Conservation (phyloP, 2,888 invertebrate species). For the Cyclophora albipunctata region DNA sequence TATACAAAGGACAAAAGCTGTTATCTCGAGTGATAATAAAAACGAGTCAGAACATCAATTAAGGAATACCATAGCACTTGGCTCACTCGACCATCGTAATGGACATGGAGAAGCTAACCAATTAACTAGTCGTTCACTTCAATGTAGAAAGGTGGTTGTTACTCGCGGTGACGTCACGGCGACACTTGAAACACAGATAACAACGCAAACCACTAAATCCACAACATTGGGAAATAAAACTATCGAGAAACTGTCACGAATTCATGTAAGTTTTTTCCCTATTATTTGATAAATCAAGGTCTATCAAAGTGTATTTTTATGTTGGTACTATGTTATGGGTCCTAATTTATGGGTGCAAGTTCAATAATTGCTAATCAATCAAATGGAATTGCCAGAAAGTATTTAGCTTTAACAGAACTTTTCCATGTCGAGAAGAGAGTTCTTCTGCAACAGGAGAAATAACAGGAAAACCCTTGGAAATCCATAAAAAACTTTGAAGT, state of each 20-base stretch:
- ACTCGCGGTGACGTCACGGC: constrained; percentile 27
- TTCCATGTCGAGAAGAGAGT: too few relatives aligned
- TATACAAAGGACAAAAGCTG: constrained; percentile 11
- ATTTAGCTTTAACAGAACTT: too few relatives aligned
- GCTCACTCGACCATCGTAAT: constrained; percentile 47
- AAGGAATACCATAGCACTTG: constrained; percentile 56
- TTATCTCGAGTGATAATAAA: constrained; percentile 22
- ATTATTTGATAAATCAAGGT: too few relatives aligned
- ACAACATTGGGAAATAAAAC: neutral
- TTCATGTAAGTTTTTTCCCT: too few relatives aligned
- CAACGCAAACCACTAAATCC: constrained; percentile 9
- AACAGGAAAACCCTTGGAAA: too few relatives aligned
- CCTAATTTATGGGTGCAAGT: too few relatives aligned
- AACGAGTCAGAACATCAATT: constrained; percentile 48
- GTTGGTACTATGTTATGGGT: too few relatives aligned
- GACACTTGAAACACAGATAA: constrained; percentile 9
- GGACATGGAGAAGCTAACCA: constrained; percentile 49
- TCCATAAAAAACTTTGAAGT: too few relatives aligned
- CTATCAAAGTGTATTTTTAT: too few relatives aligned
- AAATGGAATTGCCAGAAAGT: too few relatives aligned
- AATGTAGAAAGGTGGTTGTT: constrained; percentile 26
- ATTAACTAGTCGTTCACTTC: constrained; percentile 45
- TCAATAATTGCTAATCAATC: too few relatives aligned
- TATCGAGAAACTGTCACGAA: neutral
- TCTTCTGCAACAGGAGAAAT: too few relatives aligned